Conservation (phyloP, 2,797 vertebrate species). For the Enteromius radiatus region DNA sequence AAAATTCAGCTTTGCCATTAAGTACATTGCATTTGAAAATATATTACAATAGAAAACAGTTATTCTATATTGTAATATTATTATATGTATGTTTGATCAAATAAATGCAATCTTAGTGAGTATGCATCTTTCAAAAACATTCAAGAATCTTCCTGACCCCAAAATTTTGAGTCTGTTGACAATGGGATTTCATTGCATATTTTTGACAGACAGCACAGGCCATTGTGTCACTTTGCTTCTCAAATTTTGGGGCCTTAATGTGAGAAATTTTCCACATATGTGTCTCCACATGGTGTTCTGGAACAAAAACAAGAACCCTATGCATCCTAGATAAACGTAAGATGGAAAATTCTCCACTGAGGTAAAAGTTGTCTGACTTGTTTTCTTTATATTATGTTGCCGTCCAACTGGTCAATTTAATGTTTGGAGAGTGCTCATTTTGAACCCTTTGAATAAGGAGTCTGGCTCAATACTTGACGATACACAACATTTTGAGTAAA, state of each 20-base stretch:
- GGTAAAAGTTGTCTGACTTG: background rate
- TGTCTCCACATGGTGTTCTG: conserved; percentile 14
- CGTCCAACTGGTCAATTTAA: background rate
- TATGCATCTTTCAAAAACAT: background rate
- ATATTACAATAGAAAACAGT: background rate
- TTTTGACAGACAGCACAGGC: background rate
- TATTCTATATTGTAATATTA: background rate
- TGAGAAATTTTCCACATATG: conserved; percentile 16
- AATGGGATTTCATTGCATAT: background rate
- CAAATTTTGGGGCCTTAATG: background rate
- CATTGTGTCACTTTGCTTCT: background rate
- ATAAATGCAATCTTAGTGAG: background rate
- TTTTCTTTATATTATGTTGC: conserved; percentile 3
- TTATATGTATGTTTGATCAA: background rate
- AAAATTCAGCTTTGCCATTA: background rate
- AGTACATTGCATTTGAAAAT: background rate
- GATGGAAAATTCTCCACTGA: background rate
- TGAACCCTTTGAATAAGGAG: background rate
- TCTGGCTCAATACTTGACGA: conserved; percentile 1
- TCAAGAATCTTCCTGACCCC: background rate
- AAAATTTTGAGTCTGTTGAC: background rate
- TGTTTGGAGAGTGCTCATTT: background rate
- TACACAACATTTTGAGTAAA: background rate
- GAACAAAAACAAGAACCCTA: background rate
- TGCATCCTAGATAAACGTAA: conserved; percentile 6